Base-by-base conservation (phyloP, 2,113 vertebrate species). In the Chloebia gouldiae region DNA sequence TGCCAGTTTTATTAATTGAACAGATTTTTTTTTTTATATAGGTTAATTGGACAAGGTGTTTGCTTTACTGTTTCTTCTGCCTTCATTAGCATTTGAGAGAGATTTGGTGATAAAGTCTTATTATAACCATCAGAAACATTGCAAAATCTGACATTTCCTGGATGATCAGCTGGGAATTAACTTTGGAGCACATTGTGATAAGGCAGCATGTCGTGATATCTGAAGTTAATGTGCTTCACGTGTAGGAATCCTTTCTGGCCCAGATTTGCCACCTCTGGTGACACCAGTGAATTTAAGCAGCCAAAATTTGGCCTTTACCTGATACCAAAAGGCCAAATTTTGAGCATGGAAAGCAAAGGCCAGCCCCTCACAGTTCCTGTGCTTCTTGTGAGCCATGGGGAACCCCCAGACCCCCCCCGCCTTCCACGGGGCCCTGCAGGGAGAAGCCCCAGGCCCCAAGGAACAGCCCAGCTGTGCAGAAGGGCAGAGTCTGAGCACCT, bases 81-180 rank as follows among this genome's bases (percentile, higher is more conserved):
- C 25, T 90, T 79, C n/a, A 69, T 90, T 76, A 85, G 71, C 28
- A 60, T 92, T 90, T 88, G n/a, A 80, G 44, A 70, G 71, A 49
- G 8, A 68, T 85, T 50, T 85, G 40, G 65, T 72, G 53, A 85
- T 51, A 28, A 90, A 60, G 3, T 54, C 35, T 72, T 75, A 51
- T 25, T 68, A 69, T 23, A 92, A 20, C 71, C 71, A 61, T 45
- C 79, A 83, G 22, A 90, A 28, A 69, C 78, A 72, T 33, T 37
- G 71, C 19, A 77, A 82, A 86, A 86, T 82, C n/a, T 80, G 91
- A 18, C 12, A 6, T 90, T 77, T 95, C 57, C 76, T 53, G 42
- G 33, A 16, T n/a, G 5, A 24, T 57, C n/a, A 65, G 44, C 57
- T 33, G 40, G 45, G 25, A 93, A 76, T 76, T 64, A 68, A 76